Percentiles rank a stretch among this genome's conserved stretches.
phyloP scores from a whole-genome alignment of 2,113 vertebrate genomes.

The Epinephelus cyanopodus region DNA sequence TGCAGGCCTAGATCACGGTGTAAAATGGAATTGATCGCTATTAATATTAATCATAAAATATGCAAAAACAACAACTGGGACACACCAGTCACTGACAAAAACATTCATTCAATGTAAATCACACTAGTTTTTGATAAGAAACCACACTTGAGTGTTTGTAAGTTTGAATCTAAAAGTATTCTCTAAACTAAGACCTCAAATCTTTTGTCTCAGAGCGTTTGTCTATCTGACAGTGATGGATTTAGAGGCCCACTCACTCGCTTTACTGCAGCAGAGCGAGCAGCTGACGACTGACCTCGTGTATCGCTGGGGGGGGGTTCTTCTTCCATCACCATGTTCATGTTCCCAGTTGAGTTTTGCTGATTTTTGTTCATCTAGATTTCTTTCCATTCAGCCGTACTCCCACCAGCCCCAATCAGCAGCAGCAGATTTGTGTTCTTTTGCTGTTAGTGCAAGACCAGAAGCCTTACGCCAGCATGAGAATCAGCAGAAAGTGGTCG shows the following conservation, averaged over 20 bases:
- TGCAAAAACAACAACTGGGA: not conserved
- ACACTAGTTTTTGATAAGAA: not conserved
- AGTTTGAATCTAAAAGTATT: not conserved
- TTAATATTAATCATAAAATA: not conserved
- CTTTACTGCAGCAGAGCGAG: slow-evolving; percentile 20
- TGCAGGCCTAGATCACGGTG: too few relatives aligned
- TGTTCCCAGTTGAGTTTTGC: slow-evolving; percentile 25
- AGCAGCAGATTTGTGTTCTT: slow-evolving; percentile 64
- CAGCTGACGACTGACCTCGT: slow-evolving; percentile 21
- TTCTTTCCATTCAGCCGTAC: slow-evolving; percentile 26
- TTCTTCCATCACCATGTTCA: slow-evolving; percentile 13
- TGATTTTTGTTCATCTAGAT: slow-evolving; percentile 8
- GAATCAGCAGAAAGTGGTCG: slow-evolving; percentile 75
- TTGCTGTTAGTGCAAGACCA: slow-evolving; percentile 58
- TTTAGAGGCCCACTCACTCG: slow-evolving; percentile 35
- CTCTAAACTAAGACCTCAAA: not conserved
- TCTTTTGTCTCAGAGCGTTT: slow-evolving; percentile 1
- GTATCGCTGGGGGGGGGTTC: slow-evolving; percentile 16
- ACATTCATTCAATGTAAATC: not conserved
- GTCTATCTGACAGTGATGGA: slow-evolving; percentile 43
- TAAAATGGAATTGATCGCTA: not conserved
- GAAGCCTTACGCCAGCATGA: slow-evolving; percentile 54
- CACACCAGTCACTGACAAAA: not conserved
- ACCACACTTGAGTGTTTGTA: not conserved
- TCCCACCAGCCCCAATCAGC: slow-evolving; percentile 39